Evolutionary conservation across 2,888 invertebrate species (phyloP).

Genomic region (Torymus tubicola): DNA sequence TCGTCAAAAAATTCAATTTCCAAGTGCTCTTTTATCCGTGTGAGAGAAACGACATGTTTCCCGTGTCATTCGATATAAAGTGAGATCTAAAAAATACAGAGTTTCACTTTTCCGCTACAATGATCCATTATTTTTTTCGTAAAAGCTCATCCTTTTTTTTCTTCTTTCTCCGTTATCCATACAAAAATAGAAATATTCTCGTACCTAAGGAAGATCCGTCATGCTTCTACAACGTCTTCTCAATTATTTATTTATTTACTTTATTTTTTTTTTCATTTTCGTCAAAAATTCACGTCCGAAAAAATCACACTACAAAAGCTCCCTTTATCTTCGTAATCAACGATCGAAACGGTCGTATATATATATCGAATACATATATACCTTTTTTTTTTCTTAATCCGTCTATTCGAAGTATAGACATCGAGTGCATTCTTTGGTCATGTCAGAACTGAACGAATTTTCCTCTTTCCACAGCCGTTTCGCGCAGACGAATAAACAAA

Average conservation of each 20-base stretch:
- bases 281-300: conserved; percentile 19
- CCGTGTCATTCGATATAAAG: neutral
- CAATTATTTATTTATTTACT: neutral
- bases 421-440: conserved; percentile 56
- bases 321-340: neutral
- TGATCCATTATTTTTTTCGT: conserved; percentile 27
- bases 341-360: conserved; percentile 17
- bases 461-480: neutral
- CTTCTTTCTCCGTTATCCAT: conserved; percentile 12
- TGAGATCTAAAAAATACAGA: conserved; percentile 41
- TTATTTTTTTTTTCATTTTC: neutral
- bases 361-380: no score
- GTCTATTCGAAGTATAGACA: neutral
- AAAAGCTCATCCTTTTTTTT: conserved; percentile 43
- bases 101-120: neutral
- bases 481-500: neutral
- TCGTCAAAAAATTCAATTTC: conserved; percentile 21
- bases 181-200: conserved; percentile 53
- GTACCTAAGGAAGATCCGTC: conserved; percentile 34
- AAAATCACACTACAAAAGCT: conserved; percentile 20
- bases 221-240: conserved; percentile 11
- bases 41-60: no score
- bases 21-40: conserved; percentile 17
- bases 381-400: no score
- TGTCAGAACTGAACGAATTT: conserved; percentile 39